Evolutionary conservation across 2,888 invertebrate genomes (phyloP), one percentile per base, ranked within the genome.

Genomic region (Ectemnius lituratus): DNA sequence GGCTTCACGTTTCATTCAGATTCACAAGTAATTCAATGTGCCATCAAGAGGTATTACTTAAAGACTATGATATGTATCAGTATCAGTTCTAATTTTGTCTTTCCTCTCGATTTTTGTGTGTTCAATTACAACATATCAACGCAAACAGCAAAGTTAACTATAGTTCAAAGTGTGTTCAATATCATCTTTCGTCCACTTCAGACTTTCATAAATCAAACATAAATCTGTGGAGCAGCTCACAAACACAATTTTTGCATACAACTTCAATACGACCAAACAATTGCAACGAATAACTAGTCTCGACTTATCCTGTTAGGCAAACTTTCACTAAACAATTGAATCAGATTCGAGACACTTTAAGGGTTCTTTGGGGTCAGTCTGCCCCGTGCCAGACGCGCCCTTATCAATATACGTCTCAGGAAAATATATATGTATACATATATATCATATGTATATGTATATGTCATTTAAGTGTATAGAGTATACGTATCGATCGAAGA

Each of bases 401-500:
- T 52, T 52, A 11, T n/a, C 47, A 52, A 52, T 52, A 52, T 76
- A 75, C 76, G 75, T 75, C 77, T 56, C 72, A 82, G 57, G 63
- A 61, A 60, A 70, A 72, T 52, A 47, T 61, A 65, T 52, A 57
- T 69, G 70, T 8, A 60, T 65, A 75, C 72, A 71, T 65, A 72
- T 20, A 64, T 79, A 77, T 78, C 62, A 49, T 85, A 81, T 75
- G 85, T 85, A 87, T 88, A 88, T 87, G 84, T 85, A 78, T 84
- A 83, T 85, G 81, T 77, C 85, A 81, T 86, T 79, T 80, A 84
- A 85, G 84, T 85, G 85, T 81, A 85, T 83, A 85, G 78, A 77
- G 83, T 84, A 78, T 83, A 83, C 73, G 83, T 78, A 82, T 81
- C 75, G 81, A 84, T 86, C 73, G 73, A 85, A 88, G 89, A 88